Base-by-base conservation (phyloP, 2,797 vertebrate genomes). In the Sebastolobus altivelis region DNA sequence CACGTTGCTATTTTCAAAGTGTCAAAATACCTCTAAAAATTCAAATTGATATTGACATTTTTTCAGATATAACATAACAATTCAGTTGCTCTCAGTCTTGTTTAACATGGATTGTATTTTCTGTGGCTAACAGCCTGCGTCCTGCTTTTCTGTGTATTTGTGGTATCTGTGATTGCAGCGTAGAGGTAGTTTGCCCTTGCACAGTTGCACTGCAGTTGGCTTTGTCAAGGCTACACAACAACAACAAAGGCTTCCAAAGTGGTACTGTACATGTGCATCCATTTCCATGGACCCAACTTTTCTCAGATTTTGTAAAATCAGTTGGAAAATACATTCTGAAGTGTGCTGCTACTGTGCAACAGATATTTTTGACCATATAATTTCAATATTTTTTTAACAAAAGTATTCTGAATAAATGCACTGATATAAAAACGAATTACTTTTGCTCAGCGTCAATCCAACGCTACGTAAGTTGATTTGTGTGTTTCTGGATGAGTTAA, bases 361-460 rank as follows among this genome's bases (percentile, higher is more conserved):
- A 84, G 38, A 75, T 88, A 85, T 77, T 84, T 89, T 91, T 65
- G 60, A 91, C 8, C 4, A 46, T 59, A 61, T 84, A 22, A 66
- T 87, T 91, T 82, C 5, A 63, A 25, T 82, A 75, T 85, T 87
- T 83, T 85, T 72, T 0, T 79, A 85, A 65, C 12, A 46, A 83
- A 73, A 52, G n/a, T 35, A 55, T 70, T 78, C 61, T 73, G 72
- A 78, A 70, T 83, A 61, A 81, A 82, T 81, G 77, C 59, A 79
- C 49, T 78, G 63, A 87, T 71, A 56, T 40, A 72, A 59, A 87
- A 75, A 84, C 31, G 18, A 60, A 74, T 69, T 70, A 49, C 16
- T 79, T 87, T 80, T 61, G 71, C 70, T 58, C 67, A 83, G 59
- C 49, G 75, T 80, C 66, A 82, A 72, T 80, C 72, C 81, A 86